phyloP scores from a whole-genome alignment of 2,888 invertebrate species.

The Pegoplata infirma region DNA sequence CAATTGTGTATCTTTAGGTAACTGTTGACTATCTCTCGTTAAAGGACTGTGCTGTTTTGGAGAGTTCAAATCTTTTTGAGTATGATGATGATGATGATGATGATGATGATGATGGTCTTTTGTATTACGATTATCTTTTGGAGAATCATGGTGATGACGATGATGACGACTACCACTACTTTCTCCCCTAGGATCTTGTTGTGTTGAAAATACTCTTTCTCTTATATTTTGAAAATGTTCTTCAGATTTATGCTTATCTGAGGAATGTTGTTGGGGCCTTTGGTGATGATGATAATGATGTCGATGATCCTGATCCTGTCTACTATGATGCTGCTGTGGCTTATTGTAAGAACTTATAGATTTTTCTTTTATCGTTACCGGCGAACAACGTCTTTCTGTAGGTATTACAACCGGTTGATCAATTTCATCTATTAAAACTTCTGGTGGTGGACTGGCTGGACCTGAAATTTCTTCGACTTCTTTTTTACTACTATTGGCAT shows the following conservation, averaged over 20 bases:
- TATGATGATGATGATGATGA: constrained; percentile 7
- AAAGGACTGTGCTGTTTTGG: not conserved
- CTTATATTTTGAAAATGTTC: constrained; percentile 16
- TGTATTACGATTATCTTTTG: not conserved
- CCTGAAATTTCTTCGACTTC: constrained; percentile 62
- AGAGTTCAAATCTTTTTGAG: not conserved
- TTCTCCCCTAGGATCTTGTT: not conserved
- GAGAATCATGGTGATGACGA: constrained; percentile 1
- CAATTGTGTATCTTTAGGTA: not conserved
- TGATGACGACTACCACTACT: not conserved
- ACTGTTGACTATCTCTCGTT: not conserved
- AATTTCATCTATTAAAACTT: constrained; percentile 50
- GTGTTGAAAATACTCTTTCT: constrained; percentile 27
- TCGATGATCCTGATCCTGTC: not conserved
- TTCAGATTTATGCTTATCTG: not conserved
- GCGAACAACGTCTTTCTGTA: constrained; percentile 67
- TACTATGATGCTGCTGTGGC: not conserved
- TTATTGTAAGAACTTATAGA: not conserved
- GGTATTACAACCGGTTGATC: constrained; percentile 68
- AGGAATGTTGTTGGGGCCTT: constrained; percentile 9
- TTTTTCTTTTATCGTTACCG: constrained; percentile 35
- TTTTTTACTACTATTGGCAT: constrained; percentile 10
- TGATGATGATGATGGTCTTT: constrained; percentile 18
- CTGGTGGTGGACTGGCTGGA: constrained; percentile 68
- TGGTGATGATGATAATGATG: not conserved